These are phyloP conservation scores for Busseola fusca DNA, from an alignment of 2,888 invertebrate genomes.

Conservation along the genomic window DNA sequence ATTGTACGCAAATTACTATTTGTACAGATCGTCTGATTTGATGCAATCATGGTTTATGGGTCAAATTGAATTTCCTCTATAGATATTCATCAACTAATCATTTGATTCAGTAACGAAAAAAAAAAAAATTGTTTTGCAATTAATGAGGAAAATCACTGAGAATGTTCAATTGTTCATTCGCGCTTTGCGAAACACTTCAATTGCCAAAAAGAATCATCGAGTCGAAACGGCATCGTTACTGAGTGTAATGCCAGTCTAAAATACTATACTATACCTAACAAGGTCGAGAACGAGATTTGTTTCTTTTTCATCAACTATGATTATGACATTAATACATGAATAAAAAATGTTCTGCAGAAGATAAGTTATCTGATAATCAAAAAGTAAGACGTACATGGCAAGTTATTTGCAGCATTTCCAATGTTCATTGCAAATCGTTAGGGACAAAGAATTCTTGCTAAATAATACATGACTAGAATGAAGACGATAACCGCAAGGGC, in stretches of 20 bases:
- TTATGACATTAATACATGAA: conserved; percentile 22
- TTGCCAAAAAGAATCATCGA: conserved; percentile 38
- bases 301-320: conserved; percentile 26
- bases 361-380: conserved; percentile 21
- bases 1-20: conserved; percentile 75
- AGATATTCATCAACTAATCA: conserved; percentile 31
- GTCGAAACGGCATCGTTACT: conserved; percentile 23
- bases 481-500: conserved; percentile 42
- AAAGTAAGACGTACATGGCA: conserved; percentile 22
- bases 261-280: conserved; percentile 37
- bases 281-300: conserved; percentile 25
- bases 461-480: conserved; percentile 55
- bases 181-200: conserved; percentile 39
- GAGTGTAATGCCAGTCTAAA: conserved; percentile 11
- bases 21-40: conserved; percentile 47
- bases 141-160: conserved; percentile 16
- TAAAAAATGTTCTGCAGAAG: conserved; percentile 16
- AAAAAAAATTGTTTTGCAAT: conserved; percentile 15
- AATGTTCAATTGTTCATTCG: conserved; percentile 24
- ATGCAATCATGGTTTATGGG: conserved; percentile 53
- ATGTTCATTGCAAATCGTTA: conserved; percentile 16
- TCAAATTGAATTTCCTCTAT: conserved; percentile 40
- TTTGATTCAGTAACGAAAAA: conserved; percentile 8
- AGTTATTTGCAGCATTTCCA: conserved; percentile 18
- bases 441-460: conserved; percentile 34